Percentiles rank a stretch among this genome's conserved stretches.
Conservation (phyloP, 2,888 invertebrate genomes). For the Lamproptera curius region DNA sequence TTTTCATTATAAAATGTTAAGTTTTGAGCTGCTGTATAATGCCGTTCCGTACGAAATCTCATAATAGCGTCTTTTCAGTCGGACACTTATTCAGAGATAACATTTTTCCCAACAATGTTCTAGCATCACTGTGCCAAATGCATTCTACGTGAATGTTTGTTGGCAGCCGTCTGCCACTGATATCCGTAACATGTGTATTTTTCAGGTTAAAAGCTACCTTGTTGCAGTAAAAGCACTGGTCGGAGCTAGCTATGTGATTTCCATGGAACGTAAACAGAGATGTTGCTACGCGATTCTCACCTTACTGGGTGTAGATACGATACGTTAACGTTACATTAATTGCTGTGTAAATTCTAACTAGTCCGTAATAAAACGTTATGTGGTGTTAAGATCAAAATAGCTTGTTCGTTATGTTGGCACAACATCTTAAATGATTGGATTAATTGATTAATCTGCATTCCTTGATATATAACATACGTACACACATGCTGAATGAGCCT, state of each 20-base stretch:
- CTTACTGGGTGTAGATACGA: neutral
- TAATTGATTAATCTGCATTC: too few species aligned
- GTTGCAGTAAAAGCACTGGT: constrained; percentile 11
- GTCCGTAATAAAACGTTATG: too few species aligned
- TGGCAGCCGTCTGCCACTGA: constrained; percentile 1
- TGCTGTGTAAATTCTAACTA: too few species aligned
- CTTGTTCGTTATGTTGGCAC: too few species aligned
- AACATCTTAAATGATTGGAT: too few species aligned
- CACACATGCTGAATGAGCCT: too few species aligned
- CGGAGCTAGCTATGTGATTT: constrained; percentile 10
- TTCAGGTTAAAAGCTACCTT: constrained; percentile 15
- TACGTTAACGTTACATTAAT: too few species aligned
- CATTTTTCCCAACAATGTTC: neutral
- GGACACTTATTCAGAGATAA: neutral
- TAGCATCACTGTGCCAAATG: neutral
- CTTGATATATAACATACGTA: too few species aligned
- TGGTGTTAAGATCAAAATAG: too few species aligned
- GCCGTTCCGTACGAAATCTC: neutral
- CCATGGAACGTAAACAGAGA: neutral
- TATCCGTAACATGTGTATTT: constrained; percentile 8
- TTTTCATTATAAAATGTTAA: neutral
- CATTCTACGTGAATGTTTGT: constrained; percentile 1
- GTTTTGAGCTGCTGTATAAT: neutral
- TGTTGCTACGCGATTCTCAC: constrained; percentile 5
- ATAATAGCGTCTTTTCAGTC: neutral